Conservation (phyloP, 2,888 invertebrate genomes). For the Cantharis rufa region DNA sequence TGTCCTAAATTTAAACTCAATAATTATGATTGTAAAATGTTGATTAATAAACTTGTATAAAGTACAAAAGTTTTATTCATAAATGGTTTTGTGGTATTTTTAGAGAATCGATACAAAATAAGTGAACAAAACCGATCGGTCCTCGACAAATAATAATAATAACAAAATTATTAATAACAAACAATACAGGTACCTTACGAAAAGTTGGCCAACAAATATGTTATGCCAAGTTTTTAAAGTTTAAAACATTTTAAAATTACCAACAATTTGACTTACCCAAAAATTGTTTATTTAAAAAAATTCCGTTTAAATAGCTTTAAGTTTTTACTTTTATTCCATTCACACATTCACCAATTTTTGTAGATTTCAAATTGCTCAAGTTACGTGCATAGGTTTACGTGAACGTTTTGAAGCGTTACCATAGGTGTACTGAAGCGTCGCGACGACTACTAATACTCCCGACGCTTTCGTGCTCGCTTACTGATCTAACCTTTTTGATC, state of each 20-base stretch:
- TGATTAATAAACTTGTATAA: neutral
- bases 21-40: neutral
- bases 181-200: neutral
- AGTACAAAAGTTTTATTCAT: neutral
- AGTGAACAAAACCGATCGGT: neutral
- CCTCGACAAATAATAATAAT: neutral
- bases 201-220: neutral
- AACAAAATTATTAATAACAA: neutral
- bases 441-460: constrained; percentile 38
- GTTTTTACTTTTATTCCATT: neutral
- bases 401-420: constrained; percentile 18
- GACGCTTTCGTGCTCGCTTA: constrained; percentile 41
- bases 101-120: neutral
- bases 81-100: constrained; percentile 1
- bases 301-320: neutral
- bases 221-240: neutral
- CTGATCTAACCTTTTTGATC: constrained; percentile 43
- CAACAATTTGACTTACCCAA: neutral
- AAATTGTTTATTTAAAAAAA: neutral
- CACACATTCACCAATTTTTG: constrained; percentile 1
- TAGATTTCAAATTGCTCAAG: constrained; percentile 5
- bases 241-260: neutral
- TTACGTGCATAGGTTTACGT: constrained; percentile 3
- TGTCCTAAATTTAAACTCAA: neutral
- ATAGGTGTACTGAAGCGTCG: constrained; percentile 39